Base-by-base conservation (phyloP, 1,140 invertebrate species). In the Mya arenaria region DNA sequence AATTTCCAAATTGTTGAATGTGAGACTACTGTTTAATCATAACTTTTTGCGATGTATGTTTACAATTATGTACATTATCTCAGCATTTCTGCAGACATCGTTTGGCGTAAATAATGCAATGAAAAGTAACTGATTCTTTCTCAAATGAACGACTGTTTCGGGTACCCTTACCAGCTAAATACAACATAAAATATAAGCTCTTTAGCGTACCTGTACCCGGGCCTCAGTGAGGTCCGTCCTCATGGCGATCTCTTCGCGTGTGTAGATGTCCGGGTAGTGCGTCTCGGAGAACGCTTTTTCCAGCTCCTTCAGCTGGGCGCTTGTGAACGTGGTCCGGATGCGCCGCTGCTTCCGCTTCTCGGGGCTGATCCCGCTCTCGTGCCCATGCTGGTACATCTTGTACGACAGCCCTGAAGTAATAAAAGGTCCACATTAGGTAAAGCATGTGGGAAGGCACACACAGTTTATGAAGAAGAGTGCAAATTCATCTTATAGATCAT, bases 191-290 rank as follows among this genome's bases (percentile, higher is more conserved):
- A 48, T 73, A 17, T 30, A 39, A 23, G 3, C 41, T 4, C 19
- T 17, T 71, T 0, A 15, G 63, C 44, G 55, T 66, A 91, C 89
- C 87, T 91, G 90, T 28, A 91, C 90, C 30, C 90, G 69, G 1
- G 90, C 89, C 60, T 91, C 90, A 13, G 90, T 91, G 15, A 91
- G 83, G 48, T 90, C 89, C 41, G 90, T 89, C 62, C 89, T 87
- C 68, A 90, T 85, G 0, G 90, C 90, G 6, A 91, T 88, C 28
- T 91, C 89, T 39, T 91, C 89, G 68, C 90, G 84, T 65, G 89
- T 89, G 84, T 91, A 92, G 32, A 92, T 91, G 85, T 93, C 92
- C 0, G 92, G 92, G 66, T 93, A 93, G 66, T 92, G 92, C 0
- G 92, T 93, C 34, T 90, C 88, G 17, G 91, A 90, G 82, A 93